Percentiles rank a stretch among this genome's conserved stretches.
Evolutionary conservation across 2,113 vertebrate genomes (phyloP).

Genomic region (Salvator merianae): DNA sequence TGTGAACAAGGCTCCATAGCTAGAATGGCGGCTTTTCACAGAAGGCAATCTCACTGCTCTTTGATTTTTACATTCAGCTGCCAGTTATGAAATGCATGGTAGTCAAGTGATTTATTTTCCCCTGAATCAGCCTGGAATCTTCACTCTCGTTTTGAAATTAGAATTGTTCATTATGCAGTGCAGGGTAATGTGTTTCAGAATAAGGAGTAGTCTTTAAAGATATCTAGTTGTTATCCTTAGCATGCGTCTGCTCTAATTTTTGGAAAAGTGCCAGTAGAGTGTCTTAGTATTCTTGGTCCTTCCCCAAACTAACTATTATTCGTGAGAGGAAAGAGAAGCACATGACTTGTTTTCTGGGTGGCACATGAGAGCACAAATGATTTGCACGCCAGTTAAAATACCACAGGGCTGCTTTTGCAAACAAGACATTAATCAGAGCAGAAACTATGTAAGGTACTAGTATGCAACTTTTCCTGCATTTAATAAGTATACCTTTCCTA

Average conservation of each 20-base stretch:
- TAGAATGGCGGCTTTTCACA: neutral
- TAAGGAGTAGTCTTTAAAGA: neutral
- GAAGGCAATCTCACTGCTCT: neutral
- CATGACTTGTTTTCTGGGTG: conserved; percentile 2
- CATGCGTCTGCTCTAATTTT: neutral
- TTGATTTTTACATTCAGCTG: neutral
- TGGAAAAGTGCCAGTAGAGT: neutral
- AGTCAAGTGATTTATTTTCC: neutral
- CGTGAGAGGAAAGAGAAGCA: conserved; percentile 19
- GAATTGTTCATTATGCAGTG: neutral
- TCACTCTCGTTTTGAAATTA: neutral
- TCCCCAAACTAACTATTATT: neutral
- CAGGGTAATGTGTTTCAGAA: neutral
- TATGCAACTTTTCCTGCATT: rapidly evolving
- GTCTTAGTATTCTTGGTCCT: neutral
- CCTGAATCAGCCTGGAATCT: neutral
- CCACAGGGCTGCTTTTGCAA: neutral
- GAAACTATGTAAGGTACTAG: conserved; percentile 4
- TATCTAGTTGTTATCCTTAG: neutral
- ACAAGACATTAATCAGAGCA: neutral
- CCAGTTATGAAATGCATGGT: neutral
- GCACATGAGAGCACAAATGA: conserved; percentile 7
- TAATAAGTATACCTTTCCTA: neutral
- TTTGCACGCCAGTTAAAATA: conserved; percentile 13
- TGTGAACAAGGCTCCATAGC: too few species aligned